Base-by-base conservation (phyloP, 2,888 invertebrate genomes). In the Drosophila stalkeri region DNA sequence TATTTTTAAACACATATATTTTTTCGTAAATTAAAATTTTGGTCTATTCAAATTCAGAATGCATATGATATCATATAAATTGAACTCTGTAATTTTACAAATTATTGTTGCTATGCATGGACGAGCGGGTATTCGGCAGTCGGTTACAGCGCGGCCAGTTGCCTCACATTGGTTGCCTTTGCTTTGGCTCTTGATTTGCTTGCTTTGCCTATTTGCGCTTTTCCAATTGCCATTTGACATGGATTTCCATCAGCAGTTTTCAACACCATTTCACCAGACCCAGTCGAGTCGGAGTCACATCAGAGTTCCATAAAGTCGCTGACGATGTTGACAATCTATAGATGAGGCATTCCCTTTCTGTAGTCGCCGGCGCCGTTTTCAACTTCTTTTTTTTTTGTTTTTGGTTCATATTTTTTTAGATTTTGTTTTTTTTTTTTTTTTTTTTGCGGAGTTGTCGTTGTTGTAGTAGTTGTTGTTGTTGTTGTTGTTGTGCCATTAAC, bases 401-500 rank as follows among this genome's bases (percentile, higher is more conserved):
- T 55, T 55, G 33, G 44, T 44, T 55, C 35, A 14, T 33, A 43
- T 35, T 33, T 56, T 54, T 16, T 64, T 37, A 46, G 16, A 6
- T 23, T 47, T 49, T 14, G 12, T 14, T 14, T 5, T 27, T 37
- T 11, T 64, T 14, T 5, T 5, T 14, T 14, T 64, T 27, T 67
- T 64, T 61, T 73, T 62, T 63, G 54, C 68, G 59, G 27, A 75
- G 67, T 72, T 70, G 37, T 31, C 37, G 20, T 52, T 47, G 27
- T 27, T 27, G 49, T 41, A 64, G 65, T 55, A 5, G 12, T 57
- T 62, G 64, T 60, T 61, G 59, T 55, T 77, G 65, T 68, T 68
- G 68, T 46, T 75, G 69, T 64, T 67, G 75, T 64, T 74, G 80
- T 76, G 75, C 80, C 77, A 88, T 90, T 86, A 91, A 91, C 88